These are phyloP conservation scores for Drosophila busckii DNA, from an alignment of 1,140 invertebrate species.

Conservation along the genomic window DNA sequence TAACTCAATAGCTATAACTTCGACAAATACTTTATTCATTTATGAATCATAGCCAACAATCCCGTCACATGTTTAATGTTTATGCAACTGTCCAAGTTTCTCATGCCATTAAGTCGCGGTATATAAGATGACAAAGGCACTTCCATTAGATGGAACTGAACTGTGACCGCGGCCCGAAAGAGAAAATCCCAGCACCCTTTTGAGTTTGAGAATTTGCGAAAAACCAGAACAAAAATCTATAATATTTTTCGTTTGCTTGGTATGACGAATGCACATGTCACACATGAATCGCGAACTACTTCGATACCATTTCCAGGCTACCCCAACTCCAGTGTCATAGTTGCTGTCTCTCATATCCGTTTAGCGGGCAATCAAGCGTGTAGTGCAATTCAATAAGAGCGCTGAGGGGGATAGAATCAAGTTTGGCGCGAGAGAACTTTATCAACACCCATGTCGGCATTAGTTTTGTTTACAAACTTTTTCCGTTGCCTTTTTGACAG, in stretches of 20 bases:
- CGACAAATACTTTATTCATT: too few species aligned
- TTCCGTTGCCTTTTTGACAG: constrained; percentile 73
- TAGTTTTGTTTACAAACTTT: constrained; percentile 79
- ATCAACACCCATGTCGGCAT: constrained; percentile 79
- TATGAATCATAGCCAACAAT: constrained; percentile 24
- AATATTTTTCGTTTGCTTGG: constrained; percentile 75
- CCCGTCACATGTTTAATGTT: constrained; percentile 52
- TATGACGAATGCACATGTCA: constrained; percentile 75
- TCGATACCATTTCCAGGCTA: constrained; percentile 4
- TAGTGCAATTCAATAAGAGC: constrained; percentile 75
- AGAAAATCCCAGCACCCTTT: constrained; percentile 38
- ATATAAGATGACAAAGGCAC: constrained; percentile 46
- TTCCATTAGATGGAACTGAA: constrained; percentile 66
- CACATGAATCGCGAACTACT: constrained; percentile 26
- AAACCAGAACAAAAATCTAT: constrained; percentile 71
- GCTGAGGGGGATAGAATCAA: constrained; percentile 2
- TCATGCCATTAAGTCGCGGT: constrained; percentile 58
- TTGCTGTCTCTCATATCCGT: constrained; percentile 46
- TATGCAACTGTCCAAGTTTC: constrained; percentile 68
- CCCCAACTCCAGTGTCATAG: neutral
- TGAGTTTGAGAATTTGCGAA: constrained; percentile 53
- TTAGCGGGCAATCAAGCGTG: constrained; percentile 78
- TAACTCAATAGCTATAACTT: too few species aligned
- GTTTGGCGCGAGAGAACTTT: constrained; percentile 57
- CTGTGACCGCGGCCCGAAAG: constrained; percentile 27